Conservation (phyloP, 1,140 invertebrate genomes). For the Drosophila murphyi region DNA sequence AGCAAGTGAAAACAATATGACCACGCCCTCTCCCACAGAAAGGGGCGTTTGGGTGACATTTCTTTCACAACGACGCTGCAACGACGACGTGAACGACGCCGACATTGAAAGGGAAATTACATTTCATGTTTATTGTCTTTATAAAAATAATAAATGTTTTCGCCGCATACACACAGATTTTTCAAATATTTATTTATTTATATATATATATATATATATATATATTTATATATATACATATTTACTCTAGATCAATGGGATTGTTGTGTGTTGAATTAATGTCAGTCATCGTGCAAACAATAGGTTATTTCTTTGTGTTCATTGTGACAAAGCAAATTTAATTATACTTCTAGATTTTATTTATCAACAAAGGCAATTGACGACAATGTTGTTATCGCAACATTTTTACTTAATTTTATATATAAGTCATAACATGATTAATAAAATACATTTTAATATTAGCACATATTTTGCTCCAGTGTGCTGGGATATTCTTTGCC, state of each 20-base stretch:
- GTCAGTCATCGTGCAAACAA: not conserved
- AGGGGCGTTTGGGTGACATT: conserved; percentile 13
- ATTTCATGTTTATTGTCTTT: conserved; percentile 83
- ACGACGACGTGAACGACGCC: conserved; percentile 37
- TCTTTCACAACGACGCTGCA: conserved; percentile 31
- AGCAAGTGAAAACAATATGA: conserved; percentile 33
- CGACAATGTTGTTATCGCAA: not conserved
- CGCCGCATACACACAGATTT: conserved; percentile 35
- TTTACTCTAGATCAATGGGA: not conserved
- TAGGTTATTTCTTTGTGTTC: not conserved
- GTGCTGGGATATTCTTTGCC: conserved; percentile 39
- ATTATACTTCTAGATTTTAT: not conserved
- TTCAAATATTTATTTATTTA: conserved; percentile 17
- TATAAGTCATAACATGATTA: not conserved
- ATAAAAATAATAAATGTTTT: conserved; percentile 74
- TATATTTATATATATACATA: not conserved
- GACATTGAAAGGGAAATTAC: conserved; percentile 82
- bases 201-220: conserved; percentile 6
- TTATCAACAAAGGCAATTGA: too few relatives aligned
- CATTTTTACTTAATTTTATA: conserved; percentile 1
- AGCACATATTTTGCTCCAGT: conserved; percentile 18
- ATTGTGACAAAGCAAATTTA: not conserved
- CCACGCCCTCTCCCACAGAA: conserved; percentile 16
- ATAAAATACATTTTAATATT: not conserved
- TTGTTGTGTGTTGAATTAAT: not conserved